Evolutionary conservation across 2,797 vertebrate genomes (phyloP), one percentile per base, ranked within the genome.

Genomic region (Graptemys geographica): DNA sequence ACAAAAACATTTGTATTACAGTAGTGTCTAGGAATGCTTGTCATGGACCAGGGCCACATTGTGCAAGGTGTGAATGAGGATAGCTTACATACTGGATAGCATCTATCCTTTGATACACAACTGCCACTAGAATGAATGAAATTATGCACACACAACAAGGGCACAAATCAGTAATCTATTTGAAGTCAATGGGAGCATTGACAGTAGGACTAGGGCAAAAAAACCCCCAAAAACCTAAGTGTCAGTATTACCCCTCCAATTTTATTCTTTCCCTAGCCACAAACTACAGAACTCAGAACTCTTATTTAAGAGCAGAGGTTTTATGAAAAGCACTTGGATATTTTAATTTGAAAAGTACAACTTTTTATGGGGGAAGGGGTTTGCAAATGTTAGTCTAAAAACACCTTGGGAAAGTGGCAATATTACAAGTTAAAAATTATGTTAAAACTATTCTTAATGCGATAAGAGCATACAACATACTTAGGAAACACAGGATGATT

Each of bases 401-500:
- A 78, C 81, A 47, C 44, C 69, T 41, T 84, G 44, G 25, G 15
- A 87, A 84, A 90, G 84, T 11, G 65, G 52, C 49, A 89, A 59
- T 44, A 72, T 5, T 16, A 33, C 52, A 78, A n/a, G 96, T 96
- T 97, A 97, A 98, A 97, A 59, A 97, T 95, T 90, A 96, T 72
- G 92, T 87, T 94, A 78, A 86, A 96, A 91, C 93, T 92, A 56
- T 81, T 90, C 97, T 97, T n/a, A 37, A 53, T 51, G 2, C 0
- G 56, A 55, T 88, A 94, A 91, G 23, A 84, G 37, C 87, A 65
- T 10, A 51, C n/a, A 90, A 90, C 44, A 94, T 23, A 74, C 86
- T 95, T 47, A 11, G 49, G 86, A 89, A 96, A 74, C 86, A 85
- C 11, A 90, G 37, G 8, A 84, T 13, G 98, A 87, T 79, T 95